Percentiles rank a stretch among this genome's conserved stretches.
phyloP scores from a whole-genome alignment of 1,140 invertebrate genomes.

The Leptinotarsa texana region DNA sequence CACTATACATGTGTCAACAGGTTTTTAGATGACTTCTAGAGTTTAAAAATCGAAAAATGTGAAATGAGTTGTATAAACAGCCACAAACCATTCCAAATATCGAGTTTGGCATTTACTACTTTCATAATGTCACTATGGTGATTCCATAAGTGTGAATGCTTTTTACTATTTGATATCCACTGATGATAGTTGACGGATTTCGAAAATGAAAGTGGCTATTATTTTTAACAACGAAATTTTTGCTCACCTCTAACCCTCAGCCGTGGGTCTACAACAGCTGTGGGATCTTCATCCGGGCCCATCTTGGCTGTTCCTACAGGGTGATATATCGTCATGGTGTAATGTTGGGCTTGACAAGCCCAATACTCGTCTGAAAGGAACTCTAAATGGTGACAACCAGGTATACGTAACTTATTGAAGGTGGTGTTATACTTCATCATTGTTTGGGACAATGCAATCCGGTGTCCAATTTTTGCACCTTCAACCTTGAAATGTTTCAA shows the following conservation, averaged over 20 bases:
- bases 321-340: conserved; percentile 72
- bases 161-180: no score
- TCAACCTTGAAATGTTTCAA: conserved; percentile 62
- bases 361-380: conserved; percentile 70
- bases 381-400: conserved; percentile 61
- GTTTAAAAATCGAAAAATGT: no score
- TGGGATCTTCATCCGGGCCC: conserved; percentile 66
- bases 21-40: no score
- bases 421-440: conserved; percentile 67
- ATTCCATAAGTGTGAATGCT: no score
- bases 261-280: conserved; percentile 68
- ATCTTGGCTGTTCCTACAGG: conserved; percentile 75
- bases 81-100: no score
- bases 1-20: no score
- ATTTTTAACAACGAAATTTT: neutral
- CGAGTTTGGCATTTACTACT: no score
- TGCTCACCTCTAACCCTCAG: conserved; percentile 61
- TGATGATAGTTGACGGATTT: no score
- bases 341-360: conserved; percentile 70
- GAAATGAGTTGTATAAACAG: no score
- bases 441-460: conserved; percentile 63
- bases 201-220: no score
- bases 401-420: conserved; percentile 65
- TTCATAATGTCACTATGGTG: no score
- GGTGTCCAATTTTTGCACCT: conserved; percentile 70